Conservation (phyloP, 1,140 invertebrate genomes). For the Eueides isabella region DNA sequence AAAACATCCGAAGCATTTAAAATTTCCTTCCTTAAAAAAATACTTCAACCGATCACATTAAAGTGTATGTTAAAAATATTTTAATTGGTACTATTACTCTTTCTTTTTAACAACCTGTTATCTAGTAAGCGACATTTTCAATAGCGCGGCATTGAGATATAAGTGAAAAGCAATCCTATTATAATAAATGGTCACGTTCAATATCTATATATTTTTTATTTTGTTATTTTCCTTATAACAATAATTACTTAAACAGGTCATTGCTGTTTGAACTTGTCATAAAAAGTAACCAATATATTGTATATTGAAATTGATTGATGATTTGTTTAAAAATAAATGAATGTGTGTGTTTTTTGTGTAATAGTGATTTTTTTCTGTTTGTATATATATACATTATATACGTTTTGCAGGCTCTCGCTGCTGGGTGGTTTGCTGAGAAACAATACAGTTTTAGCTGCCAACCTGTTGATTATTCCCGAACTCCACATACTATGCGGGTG, state of each 20-base stretch:
- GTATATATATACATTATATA: background rate
- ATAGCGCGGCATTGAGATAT: too few species aligned
- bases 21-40: too few species aligned
- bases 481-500: slow-evolving; percentile 90
- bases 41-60: too few species aligned
- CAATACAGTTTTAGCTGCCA: slow-evolving; percentile 94
- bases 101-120: too few species aligned
- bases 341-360: too few species aligned
- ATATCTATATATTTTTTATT: background rate
- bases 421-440: slow-evolving; percentile 86
- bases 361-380: too few species aligned
- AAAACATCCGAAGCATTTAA: too few species aligned
- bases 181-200: background rate
- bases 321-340: background rate
- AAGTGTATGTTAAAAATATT: too few species aligned
- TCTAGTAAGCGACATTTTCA: too few species aligned
- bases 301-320: background rate
- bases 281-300: background rate
- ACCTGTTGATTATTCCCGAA: slow-evolving; percentile 92
- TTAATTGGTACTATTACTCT: too few species aligned
- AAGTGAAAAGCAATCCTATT: too few species aligned
- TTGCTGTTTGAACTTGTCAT: background rate
- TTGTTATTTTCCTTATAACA: background rate
- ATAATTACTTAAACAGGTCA: background rate
- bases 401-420: slow-evolving; percentile 85